Base-by-base conservation (phyloP, 1,140 invertebrate genomes). In the Musca vetustissima region DNA sequence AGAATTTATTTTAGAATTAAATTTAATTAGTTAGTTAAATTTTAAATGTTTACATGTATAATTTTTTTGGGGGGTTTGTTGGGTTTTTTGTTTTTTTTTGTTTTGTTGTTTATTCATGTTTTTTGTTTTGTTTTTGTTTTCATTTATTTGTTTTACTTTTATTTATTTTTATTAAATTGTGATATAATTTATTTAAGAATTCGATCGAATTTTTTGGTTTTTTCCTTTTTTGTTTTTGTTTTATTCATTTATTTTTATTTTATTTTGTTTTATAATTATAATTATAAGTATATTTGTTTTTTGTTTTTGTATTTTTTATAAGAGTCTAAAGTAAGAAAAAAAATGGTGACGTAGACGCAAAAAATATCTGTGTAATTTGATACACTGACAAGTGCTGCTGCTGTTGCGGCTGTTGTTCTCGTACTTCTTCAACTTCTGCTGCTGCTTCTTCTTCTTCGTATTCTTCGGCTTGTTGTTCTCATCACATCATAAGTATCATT, bases 1-100 rank as follows among this genome's bases (percentile, higher is more conserved):
- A 61, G 57, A 61, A 61, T 61, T 61, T 61, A 61, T 61, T 61
- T 61, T 61, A 61, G 57, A 61, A 61, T 61, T 61, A 61, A 61
- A 61, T 61, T 61, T 61, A 61, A 61, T 61, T 61, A 61, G 57
- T 61, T 61, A 61, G 57, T 61, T 61, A 61, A 61, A 61, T 61
- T 61, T 61, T 61, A 61, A 61, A 61, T 61, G 57, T 61, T 61
- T 61, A 61, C 57, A 61, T 61, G 57, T 61, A 61, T 61, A 32
- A 43, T 61, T 61, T 61, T 61, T 61, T 61, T 36, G 57, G 57
- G 57, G 36, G 32, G 32, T 61, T 52, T 52, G 17, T 52, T 52
- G 17, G 17, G 49, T 52, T 52, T 52, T 52, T 28, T 52, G n/a
- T 17, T 52, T 52, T 19, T 21, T 61, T 36, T 61, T 61, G 24